Conservation (phyloP, 1,140 invertebrate species). For the Neodiprion pinetum region DNA sequence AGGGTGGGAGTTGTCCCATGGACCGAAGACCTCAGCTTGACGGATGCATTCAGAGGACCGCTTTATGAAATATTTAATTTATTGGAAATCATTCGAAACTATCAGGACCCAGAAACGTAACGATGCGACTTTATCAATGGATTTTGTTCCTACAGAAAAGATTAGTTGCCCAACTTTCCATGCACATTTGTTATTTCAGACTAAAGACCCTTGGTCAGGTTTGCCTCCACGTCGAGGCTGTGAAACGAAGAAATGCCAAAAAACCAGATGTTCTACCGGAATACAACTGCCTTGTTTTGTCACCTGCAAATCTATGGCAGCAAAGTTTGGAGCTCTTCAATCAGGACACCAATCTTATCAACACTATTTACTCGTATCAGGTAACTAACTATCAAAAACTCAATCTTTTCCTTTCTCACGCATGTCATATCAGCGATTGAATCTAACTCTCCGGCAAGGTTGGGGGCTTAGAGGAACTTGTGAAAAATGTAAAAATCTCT, state of each 20-base stretch:
- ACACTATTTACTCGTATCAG: slow-evolving; percentile 83
- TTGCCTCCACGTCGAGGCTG: slow-evolving; percentile 86
- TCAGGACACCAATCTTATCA: slow-evolving; percentile 78
- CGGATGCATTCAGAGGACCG: slow-evolving; percentile 89
- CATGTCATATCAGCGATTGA: too few relatives aligned
- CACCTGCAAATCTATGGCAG: slow-evolving; percentile 93
- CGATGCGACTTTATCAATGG: slow-evolving; percentile 32
- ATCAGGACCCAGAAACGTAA: slow-evolving; percentile 80
- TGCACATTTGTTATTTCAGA: slow-evolving; percentile 48
- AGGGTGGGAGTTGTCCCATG: slow-evolving; percentile 83
- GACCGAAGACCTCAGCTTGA: slow-evolving; percentile 78
- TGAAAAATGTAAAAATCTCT: not conserved
- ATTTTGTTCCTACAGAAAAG: not conserved
- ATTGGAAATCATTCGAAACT: slow-evolving; percentile 84
- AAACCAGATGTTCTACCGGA: slow-evolving; percentile 77
- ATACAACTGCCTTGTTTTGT: slow-evolving; percentile 91
- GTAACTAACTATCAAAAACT: slow-evolving; percentile 58
- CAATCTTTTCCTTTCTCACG: slow-evolving; percentile 19
- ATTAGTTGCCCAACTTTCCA: slow-evolving; percentile 11
- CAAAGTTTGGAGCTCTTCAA: slow-evolving; percentile 80
- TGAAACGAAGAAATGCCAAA: slow-evolving; percentile 68
- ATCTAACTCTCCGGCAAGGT: not conserved
- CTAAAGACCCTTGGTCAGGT: slow-evolving; percentile 76
- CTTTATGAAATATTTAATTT: slow-evolving; percentile 87
- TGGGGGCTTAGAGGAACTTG: slow-evolving; percentile 2